Percentiles rank a stretch among this genome's conserved stretches.
phyloP scores from a whole-genome alignment of 2,797 vertebrate species.

The Orestias chungarensis region DNA sequence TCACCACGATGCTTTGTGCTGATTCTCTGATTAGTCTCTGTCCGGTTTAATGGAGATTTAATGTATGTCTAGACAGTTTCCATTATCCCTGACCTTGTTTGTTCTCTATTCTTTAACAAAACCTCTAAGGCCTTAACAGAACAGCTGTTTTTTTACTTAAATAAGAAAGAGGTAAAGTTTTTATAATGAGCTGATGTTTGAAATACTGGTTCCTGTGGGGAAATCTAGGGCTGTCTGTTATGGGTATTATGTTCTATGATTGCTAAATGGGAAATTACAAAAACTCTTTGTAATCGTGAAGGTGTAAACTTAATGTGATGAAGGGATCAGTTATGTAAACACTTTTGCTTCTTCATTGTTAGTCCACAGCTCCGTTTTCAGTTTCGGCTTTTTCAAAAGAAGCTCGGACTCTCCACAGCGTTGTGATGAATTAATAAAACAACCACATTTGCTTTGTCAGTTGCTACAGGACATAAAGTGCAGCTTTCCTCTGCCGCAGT shows the following conservation, averaged over 20 bases:
- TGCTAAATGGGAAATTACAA: neutral
- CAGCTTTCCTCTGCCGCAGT: conserved; percentile 13
- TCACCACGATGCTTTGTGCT: too few species aligned
- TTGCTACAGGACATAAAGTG: conserved; percentile 42
- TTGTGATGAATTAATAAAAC: conserved; percentile 48
- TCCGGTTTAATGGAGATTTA: too few species aligned
- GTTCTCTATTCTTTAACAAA: too few species aligned
- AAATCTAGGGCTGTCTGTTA: neutral
- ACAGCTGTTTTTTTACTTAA: too few species aligned
- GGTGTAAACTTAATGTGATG: neutral
- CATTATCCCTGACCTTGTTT: too few species aligned
- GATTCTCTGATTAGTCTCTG: too few species aligned
- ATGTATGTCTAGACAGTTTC: too few species aligned
- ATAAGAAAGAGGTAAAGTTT: too few species aligned
- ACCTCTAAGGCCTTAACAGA: too few species aligned
- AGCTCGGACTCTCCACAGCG: conserved; percentile 10
- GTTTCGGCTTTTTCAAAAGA: conserved; percentile 39
- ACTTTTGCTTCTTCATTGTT: conserved; percentile 34
- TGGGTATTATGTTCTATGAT: too few species aligned
- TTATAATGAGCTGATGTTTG: too few species aligned
- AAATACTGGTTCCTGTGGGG: neutral
- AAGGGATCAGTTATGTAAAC: neutral
- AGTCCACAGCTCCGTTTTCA: conserved; percentile 37
- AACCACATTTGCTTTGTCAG: conserved; percentile 38
- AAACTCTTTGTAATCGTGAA: neutral